Base-by-base conservation (phyloP, 2,797 vertebrate genomes). In the Alcedo quadribrachys region DNA sequence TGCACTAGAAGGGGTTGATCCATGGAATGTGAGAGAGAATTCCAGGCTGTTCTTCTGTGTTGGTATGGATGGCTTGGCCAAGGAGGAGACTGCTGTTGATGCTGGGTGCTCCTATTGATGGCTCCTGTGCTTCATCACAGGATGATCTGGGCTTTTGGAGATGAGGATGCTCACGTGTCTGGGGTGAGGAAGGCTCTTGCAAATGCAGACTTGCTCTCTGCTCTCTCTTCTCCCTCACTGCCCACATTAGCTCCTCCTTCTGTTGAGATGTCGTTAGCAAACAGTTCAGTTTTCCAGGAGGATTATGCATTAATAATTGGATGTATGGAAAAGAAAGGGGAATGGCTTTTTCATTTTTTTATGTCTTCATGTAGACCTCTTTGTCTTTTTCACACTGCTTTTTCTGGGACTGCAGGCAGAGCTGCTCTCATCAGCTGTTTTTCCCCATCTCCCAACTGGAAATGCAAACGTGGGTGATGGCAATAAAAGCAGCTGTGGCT, bases 251-350 rank as follows among this genome's bases (percentile, higher is more conserved):
- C 33, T 80, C 42, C 8, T 45, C 33, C 87, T 55, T 73, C 46
- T 33, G 18, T 69, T 50, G 55, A 79, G 83, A 45, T 66, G 18
- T 51, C 85, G 46, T 92, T 90, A 91, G 63, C 73, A 91, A 92
- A 89, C 67, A 33, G 61, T 57, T 86, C 69, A 66, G 40, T 63
- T 90, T 84, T 86, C 35, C 68, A 50, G 75, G 50, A 68, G n/a
- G 37, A 67, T 82, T 0, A 0, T 79, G 65, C 8, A 1, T 91
- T 90, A 37, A 86, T 67, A 27, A 65, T 77, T 46, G 22, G 58
- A 6, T 11, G 3, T 11, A 9, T 60, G 15, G n/a, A 51, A 20
- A 76, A 46, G 17, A 58, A 79, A 62, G n/a, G 77, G 46, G 15
- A 69, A 25, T 30, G 37, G 11, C 4, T 48, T 70, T 69, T 63